These are phyloP conservation scores for Epinephelus cyanopodus DNA, from an alignment of 2,113 vertebrate species.

Conservation along the genomic window DNA sequence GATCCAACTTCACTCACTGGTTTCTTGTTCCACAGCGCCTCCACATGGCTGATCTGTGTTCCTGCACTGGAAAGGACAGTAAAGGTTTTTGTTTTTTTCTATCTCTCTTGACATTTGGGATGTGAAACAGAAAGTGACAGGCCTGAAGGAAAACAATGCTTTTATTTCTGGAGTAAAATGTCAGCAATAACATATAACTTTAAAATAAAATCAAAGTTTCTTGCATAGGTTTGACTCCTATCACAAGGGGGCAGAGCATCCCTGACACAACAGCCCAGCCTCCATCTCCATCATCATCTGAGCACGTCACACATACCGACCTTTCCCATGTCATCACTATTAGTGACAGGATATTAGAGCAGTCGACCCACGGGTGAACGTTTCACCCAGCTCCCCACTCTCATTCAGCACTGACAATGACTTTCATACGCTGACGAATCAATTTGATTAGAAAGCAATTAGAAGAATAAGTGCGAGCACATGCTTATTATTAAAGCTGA, in stretches of 20 bases:
- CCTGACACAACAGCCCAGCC: not conserved
- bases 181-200: not conserved
- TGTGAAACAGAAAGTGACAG: not conserved
- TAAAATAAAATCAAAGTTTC: not conserved
- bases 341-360: constrained; percentile 3
- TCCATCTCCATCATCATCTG: not conserved
- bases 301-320: constrained; percentile 10
- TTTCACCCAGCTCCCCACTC: not conserved
- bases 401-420: not conserved
- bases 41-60: constrained; percentile 1
- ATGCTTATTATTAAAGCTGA: constrained; percentile 15
- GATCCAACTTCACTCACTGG: not conserved
- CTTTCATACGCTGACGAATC: not conserved
- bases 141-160: not conserved
- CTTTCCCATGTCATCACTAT: not conserved
- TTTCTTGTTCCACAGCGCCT: constrained; percentile 48
- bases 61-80: constrained; percentile 6
- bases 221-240: not conserved
- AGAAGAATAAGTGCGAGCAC: constrained; percentile 26
- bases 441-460: constrained; percentile 17
- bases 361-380: constrained; percentile 1
- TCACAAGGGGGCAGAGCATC: constrained; percentile 75
- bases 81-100: not conserved
- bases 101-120: no score
- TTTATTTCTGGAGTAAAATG: not conserved